Base-by-base conservation (phyloP, 2,888 invertebrate genomes). In the Rotaria macrura region DNA sequence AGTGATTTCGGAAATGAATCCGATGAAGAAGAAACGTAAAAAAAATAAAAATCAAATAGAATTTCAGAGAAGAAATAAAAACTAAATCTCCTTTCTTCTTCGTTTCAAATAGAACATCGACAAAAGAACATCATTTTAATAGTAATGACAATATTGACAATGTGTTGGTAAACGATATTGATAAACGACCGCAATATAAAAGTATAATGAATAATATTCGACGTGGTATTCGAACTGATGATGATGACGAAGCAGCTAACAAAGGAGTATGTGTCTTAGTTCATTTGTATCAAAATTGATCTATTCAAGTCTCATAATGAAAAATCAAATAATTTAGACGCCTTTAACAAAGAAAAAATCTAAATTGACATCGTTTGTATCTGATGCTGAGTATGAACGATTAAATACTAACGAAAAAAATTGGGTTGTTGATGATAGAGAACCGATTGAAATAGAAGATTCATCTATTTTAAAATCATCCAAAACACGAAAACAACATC, bases 301-400 rank as follows among this genome's bases (percentile, higher is more conserved):
- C 7, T 14, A 65, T 65, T 29, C 20, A n/a, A 14, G 9, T 7
- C 4, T 29, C 29, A 14, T 29, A 49, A 17, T 17, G 14, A 1
- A 49, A 49, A 49, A 49, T n/a, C n/a, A 9, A 49, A 54, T 65
- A 1, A 43, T 40, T 79, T 79, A 40, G 43, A n/a, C 79, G 43
- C 43, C 79, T 20, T 23, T 79, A 23, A 79, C 43, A n/a, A 40
- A 2, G 6, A 40, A 43, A 10, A 79, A 79, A 43, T 43, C 43
- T 17, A 43, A 79, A n/a, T 65, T 65, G n/a, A 79, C 79, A 43
- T 43, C 79, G 43, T 79, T 79, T 43, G n/a, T 79, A 43, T 43
- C 43, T 38, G 79, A 79, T 40, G 43, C 40, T 43, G 79, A 79
- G n/a, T 79, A 79, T 79, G 65, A 65, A 65, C 65, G 65, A 65